Conservation (phyloP, 2,888 invertebrate species). For the Pandemis heparana region DNA sequence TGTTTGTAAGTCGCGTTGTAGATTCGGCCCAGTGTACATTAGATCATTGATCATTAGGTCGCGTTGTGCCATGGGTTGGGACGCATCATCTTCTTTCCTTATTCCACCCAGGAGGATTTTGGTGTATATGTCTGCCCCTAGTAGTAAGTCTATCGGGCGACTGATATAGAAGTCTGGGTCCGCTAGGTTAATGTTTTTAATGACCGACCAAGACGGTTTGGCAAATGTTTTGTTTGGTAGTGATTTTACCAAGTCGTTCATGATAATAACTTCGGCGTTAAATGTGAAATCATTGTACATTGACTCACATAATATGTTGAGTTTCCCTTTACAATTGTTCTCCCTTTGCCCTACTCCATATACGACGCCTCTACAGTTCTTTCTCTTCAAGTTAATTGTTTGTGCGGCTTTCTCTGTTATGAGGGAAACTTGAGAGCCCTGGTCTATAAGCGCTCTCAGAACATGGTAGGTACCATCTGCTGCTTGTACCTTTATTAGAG, state of each 20-base stretch:
- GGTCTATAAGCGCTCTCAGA: constrained; percentile 20
- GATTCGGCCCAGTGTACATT: too few species aligned
- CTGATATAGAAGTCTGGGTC: constrained; percentile 2
- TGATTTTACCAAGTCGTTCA: not conserved
- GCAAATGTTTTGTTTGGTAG: constrained; percentile 9
- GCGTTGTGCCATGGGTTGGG: not conserved
- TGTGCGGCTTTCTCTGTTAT: constrained; percentile 2
- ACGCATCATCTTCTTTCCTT: not conserved
- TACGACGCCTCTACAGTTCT: not conserved
- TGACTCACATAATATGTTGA: constrained; percentile 8
- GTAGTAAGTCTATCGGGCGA: not conserved
- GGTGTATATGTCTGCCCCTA: constrained; percentile 4
- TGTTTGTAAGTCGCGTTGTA: too few species aligned
- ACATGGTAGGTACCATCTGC: constrained; percentile 6
- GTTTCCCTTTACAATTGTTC: constrained; percentile 22
- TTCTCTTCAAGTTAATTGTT: not conserved
- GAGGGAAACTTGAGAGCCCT: constrained; percentile 15
- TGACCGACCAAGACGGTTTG: constrained; percentile 8
- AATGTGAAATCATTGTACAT: constrained; percentile 4
- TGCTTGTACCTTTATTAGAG: constrained; percentile 7
- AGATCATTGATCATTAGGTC: not conserved
- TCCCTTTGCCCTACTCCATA: constrained; percentile 7
- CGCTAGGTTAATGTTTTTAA: constrained; percentile 4
- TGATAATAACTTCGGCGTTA: not conserved
- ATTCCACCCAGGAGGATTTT: not conserved